These are phyloP conservation scores for Parochlus steinenii DNA, from an alignment of 2,888 invertebrate species.

Conservation along the genomic window DNA sequence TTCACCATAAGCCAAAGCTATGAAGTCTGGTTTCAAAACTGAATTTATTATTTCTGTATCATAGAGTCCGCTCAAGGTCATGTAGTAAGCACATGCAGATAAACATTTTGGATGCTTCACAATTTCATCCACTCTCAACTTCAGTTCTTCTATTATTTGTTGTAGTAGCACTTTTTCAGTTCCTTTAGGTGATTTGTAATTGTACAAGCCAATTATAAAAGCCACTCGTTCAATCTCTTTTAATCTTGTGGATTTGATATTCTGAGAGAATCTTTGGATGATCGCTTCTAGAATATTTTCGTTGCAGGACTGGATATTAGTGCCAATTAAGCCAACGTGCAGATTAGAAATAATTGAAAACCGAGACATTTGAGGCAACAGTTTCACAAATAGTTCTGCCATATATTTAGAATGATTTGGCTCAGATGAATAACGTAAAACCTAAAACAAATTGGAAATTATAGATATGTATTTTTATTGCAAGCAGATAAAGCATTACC, in stretches of 20 bases:
- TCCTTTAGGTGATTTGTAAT: slow-evolving; percentile 35
- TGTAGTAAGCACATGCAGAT: slow-evolving; percentile 41
- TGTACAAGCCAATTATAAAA: slow-evolving; percentile 42
- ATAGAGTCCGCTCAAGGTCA: slow-evolving; percentile 37
- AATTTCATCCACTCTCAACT: slow-evolving; percentile 38
- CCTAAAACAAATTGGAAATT: slow-evolving; percentile 19
- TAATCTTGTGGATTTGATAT: slow-evolving; percentile 36
- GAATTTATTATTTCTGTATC: slow-evolving; percentile 41
- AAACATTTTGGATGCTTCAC: slow-evolving; percentile 39
- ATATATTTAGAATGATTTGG: slow-evolving; percentile 31
- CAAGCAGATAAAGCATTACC: slow-evolving; percentile 21
- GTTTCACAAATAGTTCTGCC: slow-evolving; percentile 33
- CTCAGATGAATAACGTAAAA: slow-evolving; percentile 40
- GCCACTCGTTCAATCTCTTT: slow-evolving; percentile 62
- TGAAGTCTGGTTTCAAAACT: slow-evolving; percentile 39
- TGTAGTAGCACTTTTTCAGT: slow-evolving; percentile 32
- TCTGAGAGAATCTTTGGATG: slow-evolving; percentile 33
- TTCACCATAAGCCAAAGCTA: slow-evolving; percentile 37
- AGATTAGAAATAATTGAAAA: slow-evolving; percentile 43
- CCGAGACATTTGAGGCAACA: slow-evolving; percentile 38
- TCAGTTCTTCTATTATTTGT: slow-evolving; percentile 32
- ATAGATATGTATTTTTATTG: no score
- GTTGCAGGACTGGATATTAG: slow-evolving; percentile 34
- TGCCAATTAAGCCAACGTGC: slow-evolving; percentile 47
- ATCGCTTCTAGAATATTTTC: slow-evolving; percentile 32